phyloP scores from a whole-genome alignment of 1,140 invertebrate genomes.

The Bombus fervidus region DNA sequence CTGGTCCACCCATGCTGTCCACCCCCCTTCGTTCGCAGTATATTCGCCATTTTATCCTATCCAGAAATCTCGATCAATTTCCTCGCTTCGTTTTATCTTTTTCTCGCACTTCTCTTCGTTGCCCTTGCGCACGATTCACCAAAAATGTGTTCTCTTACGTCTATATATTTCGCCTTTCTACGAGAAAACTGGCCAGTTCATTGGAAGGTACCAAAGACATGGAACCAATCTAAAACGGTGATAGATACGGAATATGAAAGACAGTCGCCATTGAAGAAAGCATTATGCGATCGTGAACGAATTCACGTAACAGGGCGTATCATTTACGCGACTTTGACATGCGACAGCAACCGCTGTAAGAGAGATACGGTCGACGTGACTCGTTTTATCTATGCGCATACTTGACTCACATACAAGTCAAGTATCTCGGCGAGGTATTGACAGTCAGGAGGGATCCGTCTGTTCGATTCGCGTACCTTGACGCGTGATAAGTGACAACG shows the following conservation, averaged over 20 bases:
- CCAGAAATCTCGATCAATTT: background rate
- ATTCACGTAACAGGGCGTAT: slow-evolving; percentile 48
- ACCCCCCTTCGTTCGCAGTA: background rate
- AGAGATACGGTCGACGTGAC: slow-evolving; percentile 50
- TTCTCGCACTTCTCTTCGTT: background rate
- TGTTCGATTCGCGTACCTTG: slow-evolving; percentile 32
- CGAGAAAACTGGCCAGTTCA: too few relatives aligned
- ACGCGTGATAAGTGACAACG: slow-evolving; percentile 27
- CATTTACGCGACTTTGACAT: slow-evolving; percentile 35
- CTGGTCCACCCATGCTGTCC: slow-evolving; percentile 46
- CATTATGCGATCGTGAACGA: slow-evolving; percentile 37
- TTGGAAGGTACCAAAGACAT: background rate
- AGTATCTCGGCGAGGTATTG: slow-evolving; percentile 49
- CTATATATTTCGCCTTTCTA: too few relatives aligned
- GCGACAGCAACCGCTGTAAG: slow-evolving; percentile 44
- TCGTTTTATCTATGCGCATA: slow-evolving; percentile 61
- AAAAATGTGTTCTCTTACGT: too few relatives aligned
- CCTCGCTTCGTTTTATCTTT: too few relatives aligned
- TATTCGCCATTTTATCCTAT: slow-evolving; percentile 15
- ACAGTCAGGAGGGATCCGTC: slow-evolving; percentile 33
- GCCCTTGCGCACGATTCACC: too few relatives aligned
- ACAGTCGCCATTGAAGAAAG: background rate
- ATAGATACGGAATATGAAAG: background rate
- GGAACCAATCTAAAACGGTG: background rate
- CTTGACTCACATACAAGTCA: slow-evolving; percentile 54